These are phyloP conservation scores for Neopipo cinnamomea DNA, from an alignment of 2,113 vertebrate genomes.

Conservation along the genomic window DNA sequence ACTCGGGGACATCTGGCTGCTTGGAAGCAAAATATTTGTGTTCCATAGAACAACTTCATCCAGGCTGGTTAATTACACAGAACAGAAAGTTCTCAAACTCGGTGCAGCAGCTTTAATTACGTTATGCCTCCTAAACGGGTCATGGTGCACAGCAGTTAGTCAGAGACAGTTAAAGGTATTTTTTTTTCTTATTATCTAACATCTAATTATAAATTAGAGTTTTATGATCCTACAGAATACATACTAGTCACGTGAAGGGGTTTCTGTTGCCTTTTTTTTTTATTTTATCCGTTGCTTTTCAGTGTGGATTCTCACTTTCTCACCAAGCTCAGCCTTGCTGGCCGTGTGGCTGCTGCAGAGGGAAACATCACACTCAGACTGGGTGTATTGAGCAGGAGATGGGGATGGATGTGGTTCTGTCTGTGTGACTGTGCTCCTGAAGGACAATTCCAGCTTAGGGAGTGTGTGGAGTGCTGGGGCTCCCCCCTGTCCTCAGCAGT, in stretches of 20 bases:
- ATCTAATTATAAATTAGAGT: not conserved
- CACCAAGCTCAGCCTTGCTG: not conserved
- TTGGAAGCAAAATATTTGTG: not conserved
- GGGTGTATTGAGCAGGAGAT: not conserved
- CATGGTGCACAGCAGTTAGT: not conserved
- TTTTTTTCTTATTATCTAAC: not conserved
- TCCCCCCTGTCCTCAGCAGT: not conserved
- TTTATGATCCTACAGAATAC: not conserved
- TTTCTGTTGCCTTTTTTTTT: not conserved
- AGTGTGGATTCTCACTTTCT: not conserved
- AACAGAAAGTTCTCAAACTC: not conserved
- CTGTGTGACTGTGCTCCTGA: no score
- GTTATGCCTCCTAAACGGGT: not conserved
- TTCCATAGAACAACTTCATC: not conserved
- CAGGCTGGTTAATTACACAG: not conserved
- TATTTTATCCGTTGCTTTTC: not conserved
- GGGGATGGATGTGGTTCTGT: not conserved
- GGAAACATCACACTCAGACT: not conserved
- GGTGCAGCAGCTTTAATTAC: not conserved
- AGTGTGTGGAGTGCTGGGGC: rapidly evolving
- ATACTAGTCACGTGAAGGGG: not conserved
- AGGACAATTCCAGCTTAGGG: no score
- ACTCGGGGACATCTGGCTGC: not conserved
- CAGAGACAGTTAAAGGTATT: not conserved
- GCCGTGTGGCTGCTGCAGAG: not conserved